These are phyloP conservation scores for Indicator indicator DNA, from an alignment of 2,113 vertebrate species.

Conservation along the genomic window DNA sequence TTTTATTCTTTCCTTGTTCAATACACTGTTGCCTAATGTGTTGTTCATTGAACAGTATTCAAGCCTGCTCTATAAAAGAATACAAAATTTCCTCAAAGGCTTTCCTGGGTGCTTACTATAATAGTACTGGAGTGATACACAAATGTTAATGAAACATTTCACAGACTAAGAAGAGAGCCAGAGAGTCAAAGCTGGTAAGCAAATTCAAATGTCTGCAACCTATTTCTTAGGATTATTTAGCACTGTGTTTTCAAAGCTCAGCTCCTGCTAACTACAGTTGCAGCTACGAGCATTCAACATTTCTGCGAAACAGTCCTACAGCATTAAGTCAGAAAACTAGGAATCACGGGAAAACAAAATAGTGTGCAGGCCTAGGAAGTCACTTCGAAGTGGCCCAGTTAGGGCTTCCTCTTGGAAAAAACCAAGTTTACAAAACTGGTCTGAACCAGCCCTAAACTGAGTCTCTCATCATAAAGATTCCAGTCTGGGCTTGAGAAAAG, in stretches of 20 bases:
- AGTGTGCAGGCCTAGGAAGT: not conserved
- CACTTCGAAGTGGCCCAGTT: not conserved
- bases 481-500: not conserved
- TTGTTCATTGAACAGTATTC: slow-evolving; percentile 10
- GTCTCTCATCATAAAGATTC: not conserved
- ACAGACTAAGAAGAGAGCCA: not conserved
- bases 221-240: not conserved
- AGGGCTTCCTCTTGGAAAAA: not conserved
- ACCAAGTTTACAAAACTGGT: not conserved
- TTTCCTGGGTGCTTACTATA: slow-evolving; percentile 6
- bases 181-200: not conserved
- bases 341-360: not conserved
- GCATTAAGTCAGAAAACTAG: not conserved
- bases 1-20: slow-evolving; percentile 28
- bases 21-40: not conserved
- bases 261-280: not conserved
- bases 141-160: slow-evolving; percentile 14
- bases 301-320: not conserved
- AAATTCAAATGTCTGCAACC: not conserved
- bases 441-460: not conserved
- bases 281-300: not conserved
- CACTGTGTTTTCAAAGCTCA: not conserved
- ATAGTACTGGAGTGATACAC: not conserved
- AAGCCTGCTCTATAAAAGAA: not conserved
- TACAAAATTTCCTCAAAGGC: slow-evolving; percentile 23